Evolutionary conservation across 1,140 invertebrate genomes (phyloP).

Genomic region (Procambarus virginalis): DNA sequence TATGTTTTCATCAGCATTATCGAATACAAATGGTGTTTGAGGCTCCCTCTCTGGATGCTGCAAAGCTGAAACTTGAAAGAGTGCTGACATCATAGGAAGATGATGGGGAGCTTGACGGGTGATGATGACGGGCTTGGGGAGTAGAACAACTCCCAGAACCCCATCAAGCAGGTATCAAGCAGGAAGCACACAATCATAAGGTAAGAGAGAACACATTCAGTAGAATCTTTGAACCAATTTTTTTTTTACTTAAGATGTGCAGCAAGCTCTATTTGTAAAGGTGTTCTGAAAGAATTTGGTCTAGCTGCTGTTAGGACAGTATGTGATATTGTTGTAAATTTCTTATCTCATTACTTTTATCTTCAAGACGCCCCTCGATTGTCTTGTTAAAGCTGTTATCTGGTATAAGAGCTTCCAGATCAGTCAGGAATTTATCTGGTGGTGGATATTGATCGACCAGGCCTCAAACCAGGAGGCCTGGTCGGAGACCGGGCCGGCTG

Average conservation of each 20-base stretch:
- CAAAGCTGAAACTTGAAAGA: slow-evolving; percentile 33
- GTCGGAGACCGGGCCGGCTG: too few species aligned
- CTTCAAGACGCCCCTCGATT: not conserved
- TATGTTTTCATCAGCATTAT: too few species aligned
- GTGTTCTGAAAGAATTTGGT: slow-evolving; percentile 32
- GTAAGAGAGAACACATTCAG: not conserved
- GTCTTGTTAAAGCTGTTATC: not conserved
- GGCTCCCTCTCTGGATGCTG: slow-evolving; percentile 6
- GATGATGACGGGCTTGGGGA: too few species aligned
- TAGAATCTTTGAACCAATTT: too few species aligned
- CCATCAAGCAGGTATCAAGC: too few species aligned
- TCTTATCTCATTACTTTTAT: slow-evolving; percentile 34
- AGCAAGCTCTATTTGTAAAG: slow-evolving; percentile 37
- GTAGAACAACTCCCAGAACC: too few species aligned
- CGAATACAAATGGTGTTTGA: not conserved
- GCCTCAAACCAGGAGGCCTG: too few species aligned
- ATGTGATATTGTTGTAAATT: slow-evolving; percentile 29
- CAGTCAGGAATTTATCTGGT: not conserved
- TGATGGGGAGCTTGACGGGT: too few species aligned
- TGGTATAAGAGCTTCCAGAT: not conserved
- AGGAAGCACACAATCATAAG: slow-evolving; percentile 20
- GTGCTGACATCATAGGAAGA: slow-evolving; percentile 15
- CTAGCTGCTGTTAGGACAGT: slow-evolving; percentile 19
- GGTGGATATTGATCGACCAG: not conserved
- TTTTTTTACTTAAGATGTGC: not conserved